These are phyloP conservation scores for Xiphydria camelus DNA, from an alignment of 2,888 invertebrate species.

Conservation along the genomic window DNA sequence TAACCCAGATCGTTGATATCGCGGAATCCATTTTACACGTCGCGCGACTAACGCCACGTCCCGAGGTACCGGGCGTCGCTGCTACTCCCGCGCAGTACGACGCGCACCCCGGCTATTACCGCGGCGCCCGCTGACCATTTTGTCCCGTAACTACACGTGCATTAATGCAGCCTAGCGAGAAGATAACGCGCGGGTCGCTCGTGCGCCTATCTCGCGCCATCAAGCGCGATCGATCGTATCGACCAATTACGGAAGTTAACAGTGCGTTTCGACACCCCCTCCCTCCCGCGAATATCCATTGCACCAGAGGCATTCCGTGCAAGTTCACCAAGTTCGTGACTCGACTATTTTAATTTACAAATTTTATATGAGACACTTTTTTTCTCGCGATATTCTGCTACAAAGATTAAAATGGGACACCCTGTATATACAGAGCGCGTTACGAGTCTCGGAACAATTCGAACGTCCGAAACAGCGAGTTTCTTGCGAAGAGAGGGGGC, in stretches of 20 bases:
- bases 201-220: slow-evolving; percentile 5
- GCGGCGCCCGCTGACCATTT: slow-evolving; percentile 38
- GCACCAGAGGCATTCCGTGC: too few relatives aligned
- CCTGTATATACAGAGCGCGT: too few relatives aligned
- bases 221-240: slow-evolving; percentile 36
- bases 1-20: slow-evolving; percentile 42
- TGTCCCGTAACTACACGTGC: slow-evolving; percentile 47
- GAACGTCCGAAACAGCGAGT: too few relatives aligned
- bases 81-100: neutral
- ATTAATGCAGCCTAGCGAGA: slow-evolving; percentile 49
- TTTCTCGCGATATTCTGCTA: too few relatives aligned
- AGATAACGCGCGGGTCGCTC: slow-evolving; percentile 42
- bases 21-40: slow-evolving; percentile 34
- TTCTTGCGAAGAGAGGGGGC: too few relatives aligned
- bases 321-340: too few relatives aligned
- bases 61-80: neutral
- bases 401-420: too few relatives aligned
- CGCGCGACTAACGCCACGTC: slow-evolving; percentile 14
- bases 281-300: slow-evolving; percentile 3
- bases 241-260: slow-evolving; percentile 39
- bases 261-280: slow-evolving; percentile 16
- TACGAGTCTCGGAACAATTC: too few relatives aligned
- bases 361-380: too few relatives aligned
- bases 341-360: too few relatives aligned
- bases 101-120: slow-evolving; percentile 11